phyloP scores from a whole-genome alignment of 2,888 invertebrate genomes.

The Volucella inanis region DNA sequence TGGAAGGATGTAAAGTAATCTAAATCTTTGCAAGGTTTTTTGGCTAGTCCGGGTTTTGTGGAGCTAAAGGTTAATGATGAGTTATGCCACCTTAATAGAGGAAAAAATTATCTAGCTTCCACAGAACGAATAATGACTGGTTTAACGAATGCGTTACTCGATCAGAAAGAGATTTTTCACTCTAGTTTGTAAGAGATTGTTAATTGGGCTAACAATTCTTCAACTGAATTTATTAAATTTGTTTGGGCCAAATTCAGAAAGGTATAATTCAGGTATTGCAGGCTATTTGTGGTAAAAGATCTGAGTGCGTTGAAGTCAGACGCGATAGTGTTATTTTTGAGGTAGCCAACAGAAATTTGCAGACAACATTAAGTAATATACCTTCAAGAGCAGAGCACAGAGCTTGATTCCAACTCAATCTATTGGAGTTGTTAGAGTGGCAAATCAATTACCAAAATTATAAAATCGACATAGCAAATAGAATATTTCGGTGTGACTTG shows the following conservation, averaged over 20 bases:
- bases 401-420: constrained; percentile 17
- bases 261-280: neutral
- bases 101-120: constrained; percentile 8
- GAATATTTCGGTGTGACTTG: constrained; percentile 37
- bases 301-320: constrained; percentile 22
- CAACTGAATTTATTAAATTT: constrained; percentile 14
- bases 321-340: constrained; percentile 10
- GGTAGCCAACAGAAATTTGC: constrained; percentile 5
- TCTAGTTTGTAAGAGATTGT: constrained; percentile 15
- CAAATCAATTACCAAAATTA: constrained; percentile 4
- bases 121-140: constrained; percentile 6
- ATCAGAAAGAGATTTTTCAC: neutral
- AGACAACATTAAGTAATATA: neutral
- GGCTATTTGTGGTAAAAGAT: constrained; percentile 14
- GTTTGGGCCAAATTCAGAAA: neutral
- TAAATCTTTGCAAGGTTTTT: constrained; percentile 12
- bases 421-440: constrained; percentile 21
- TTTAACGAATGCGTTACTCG: neutral
- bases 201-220: constrained; percentile 14
- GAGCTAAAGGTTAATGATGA: constrained; percentile 8
- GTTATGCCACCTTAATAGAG: constrained; percentile 6
- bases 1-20: constrained; percentile 22
- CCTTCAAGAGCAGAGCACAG: constrained; percentile 6
- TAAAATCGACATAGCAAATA: constrained; percentile 13
- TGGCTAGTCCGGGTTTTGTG: constrained; percentile 3